Percentiles rank a stretch among this genome's conserved stretches.
phyloP scores from a whole-genome alignment of 2,888 invertebrate genomes.

The Tenthredo amoena region DNA sequence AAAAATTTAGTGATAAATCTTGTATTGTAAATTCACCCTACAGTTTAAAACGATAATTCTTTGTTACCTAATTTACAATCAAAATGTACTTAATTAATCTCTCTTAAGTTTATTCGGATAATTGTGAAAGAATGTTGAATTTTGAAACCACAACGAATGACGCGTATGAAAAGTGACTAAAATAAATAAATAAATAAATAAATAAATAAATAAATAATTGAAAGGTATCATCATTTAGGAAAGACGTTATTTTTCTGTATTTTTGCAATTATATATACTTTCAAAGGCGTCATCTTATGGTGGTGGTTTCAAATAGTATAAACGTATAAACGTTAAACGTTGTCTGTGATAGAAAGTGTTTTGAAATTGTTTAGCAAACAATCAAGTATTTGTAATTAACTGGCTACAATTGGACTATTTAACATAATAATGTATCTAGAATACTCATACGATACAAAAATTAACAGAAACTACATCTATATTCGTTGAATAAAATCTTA shows the following conservation, averaged over 20 bases:
- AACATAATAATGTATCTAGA: conserved; percentile 51
- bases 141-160: conserved; percentile 30
- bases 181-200: not conserved
- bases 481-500: conserved; percentile 44
- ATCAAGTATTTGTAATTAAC: conserved; percentile 62
- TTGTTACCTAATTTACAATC: conserved; percentile 54
- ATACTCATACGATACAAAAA: conserved; percentile 39
- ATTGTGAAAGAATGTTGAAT: conserved; percentile 50
- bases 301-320: conserved; percentile 58
- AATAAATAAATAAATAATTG: not conserved
- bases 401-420: conserved; percentile 54
- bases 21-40: conserved; percentile 5
- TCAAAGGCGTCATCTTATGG: not conserved
- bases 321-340: conserved; percentile 67
- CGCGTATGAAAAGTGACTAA: not conserved
- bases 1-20: conserved; percentile 6
- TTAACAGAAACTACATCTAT: conserved; percentile 12
- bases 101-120: conserved; percentile 37
- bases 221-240: not conserved
- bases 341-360: conserved; percentile 72
- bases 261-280: not conserved
- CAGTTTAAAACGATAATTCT: conserved; percentile 39
- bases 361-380: conserved; percentile 52
- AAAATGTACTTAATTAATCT: conserved; percentile 54
- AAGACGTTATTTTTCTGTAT: not conserved